Percentiles rank a stretch among this genome's conserved stretches.
Evolutionary conservation across 1,140 invertebrate species (phyloP).

Genomic region (Caenorhabditis inopinata): DNA sequence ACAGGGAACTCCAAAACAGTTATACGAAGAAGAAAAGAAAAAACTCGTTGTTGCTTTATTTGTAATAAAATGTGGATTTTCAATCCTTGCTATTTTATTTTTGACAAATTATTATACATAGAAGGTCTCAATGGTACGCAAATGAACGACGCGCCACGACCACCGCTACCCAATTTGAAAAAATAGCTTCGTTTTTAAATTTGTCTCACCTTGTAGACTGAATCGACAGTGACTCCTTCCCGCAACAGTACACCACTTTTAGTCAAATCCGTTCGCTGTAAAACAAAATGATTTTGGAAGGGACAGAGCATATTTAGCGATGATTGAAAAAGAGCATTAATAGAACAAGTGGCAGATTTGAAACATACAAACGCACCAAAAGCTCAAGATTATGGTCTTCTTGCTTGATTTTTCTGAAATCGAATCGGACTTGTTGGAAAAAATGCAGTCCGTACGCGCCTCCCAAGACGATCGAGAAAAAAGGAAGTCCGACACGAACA

Average conservation of each 20-base stretch:
- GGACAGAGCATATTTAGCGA: not conserved
- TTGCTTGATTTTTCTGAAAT: constrained; percentile 50
- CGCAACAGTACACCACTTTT: constrained; percentile 51
- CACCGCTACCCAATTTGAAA: no score
- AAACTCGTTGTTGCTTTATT: no score
- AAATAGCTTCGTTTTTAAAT: no score
- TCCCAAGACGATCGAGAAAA: constrained; percentile 56
- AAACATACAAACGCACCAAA: constrained; percentile 48
- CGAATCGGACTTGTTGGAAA: constrained; percentile 59
- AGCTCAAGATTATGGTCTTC: constrained; percentile 45
- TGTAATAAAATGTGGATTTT: no score
- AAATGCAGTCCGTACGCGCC: constrained; percentile 55
- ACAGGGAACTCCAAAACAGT: no score
- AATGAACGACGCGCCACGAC: no score
- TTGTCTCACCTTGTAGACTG: constrained; percentile 45
- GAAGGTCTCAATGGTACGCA: no score
- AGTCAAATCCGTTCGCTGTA: constrained; percentile 49
- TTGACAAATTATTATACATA: no score
- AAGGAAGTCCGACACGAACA: constrained; percentile 52
- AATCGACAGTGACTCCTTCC: constrained; percentile 53
- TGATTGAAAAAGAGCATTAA: not conserved
- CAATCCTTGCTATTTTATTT: no score
- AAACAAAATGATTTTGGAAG: not conserved
- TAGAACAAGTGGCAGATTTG: not conserved
- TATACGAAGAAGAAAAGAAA: no score